Percentiles rank a stretch among this genome's conserved stretches.
These are phyloP conservation scores for Ianthella basta DNA, from an alignment of 37 sponge, comb jelly and placozoan species.

Conservation along the genomic window DNA sequence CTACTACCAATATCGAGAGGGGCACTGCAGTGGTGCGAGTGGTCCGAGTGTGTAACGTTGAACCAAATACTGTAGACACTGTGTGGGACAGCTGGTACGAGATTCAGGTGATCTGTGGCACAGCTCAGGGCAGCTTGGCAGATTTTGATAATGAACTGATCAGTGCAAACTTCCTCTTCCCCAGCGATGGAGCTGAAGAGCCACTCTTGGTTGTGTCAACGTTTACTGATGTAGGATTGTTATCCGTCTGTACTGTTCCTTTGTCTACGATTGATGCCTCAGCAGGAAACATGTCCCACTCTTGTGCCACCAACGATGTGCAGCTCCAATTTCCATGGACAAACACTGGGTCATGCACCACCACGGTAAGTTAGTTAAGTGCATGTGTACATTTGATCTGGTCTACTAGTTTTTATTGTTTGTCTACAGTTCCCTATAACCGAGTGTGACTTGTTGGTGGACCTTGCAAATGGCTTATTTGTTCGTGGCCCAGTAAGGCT, in stretches of 20 bases:
- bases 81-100: constrained; percentile 31
- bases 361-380: not conserved
- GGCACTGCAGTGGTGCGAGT: not conserved
- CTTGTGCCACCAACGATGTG: not conserved
- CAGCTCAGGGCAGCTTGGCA: not conserved
- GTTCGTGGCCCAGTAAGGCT: constrained; percentile 1
- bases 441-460: too few relatives aligned
- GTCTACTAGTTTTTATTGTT: too few relatives aligned
- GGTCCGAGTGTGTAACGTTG: constrained; percentile 1
- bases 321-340: constrained; percentile 3
- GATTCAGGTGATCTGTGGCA: not conserved
- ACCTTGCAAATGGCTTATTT: not conserved
- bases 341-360: not conserved
- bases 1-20: not conserved
- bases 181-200: not conserved
- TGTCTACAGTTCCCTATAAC: too few relatives aligned
- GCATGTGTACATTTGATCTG: not conserved
- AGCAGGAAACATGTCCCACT: not conserved
- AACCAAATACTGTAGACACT: too few relatives aligned
- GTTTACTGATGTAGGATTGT: not conserved
- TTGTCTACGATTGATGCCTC: constrained; percentile 6
- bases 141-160: constrained; percentile 11
- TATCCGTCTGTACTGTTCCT: constrained; percentile 17
- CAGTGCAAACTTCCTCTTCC: not conserved
- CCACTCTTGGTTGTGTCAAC: constrained; percentile 2